phyloP scores from a whole-genome alignment of 1,140 invertebrate genomes.

The Drosophila aff. region DNA sequence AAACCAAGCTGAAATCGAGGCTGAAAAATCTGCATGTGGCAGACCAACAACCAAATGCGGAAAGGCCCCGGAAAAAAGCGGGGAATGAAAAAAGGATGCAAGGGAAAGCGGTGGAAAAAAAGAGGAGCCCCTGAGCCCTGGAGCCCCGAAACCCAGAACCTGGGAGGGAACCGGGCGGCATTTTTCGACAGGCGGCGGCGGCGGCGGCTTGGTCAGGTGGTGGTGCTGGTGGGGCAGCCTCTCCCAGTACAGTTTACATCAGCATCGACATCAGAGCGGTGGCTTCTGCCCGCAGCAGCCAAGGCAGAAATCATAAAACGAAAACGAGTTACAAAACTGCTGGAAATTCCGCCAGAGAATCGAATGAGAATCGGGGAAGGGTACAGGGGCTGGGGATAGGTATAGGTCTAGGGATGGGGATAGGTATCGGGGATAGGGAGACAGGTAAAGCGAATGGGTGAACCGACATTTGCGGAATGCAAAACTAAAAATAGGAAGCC shows the following conservation, averaged over 20 bases:
- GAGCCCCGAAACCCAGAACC: background rate
- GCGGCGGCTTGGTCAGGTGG: constrained; percentile 36
- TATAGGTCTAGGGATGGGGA: background rate
- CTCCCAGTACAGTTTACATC: constrained; percentile 51
- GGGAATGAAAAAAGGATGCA: background rate
- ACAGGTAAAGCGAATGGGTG: constrained; percentile 48
- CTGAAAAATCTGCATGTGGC: constrained; percentile 57
- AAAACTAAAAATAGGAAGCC: constrained; percentile 64
- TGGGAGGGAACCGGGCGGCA: constrained; percentile 3
- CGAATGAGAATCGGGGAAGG: constrained; percentile 15
- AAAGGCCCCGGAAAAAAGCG: constrained; percentile 9
- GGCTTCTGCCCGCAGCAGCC: constrained; percentile 24
- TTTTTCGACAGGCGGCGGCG: constrained; percentile 26
- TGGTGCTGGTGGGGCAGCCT: background rate
- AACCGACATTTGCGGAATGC: constrained; percentile 59
- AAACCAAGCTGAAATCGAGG: constrained; percentile 1
- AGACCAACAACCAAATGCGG: constrained; percentile 26
- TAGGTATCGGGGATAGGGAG: background rate
- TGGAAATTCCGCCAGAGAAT: constrained; percentile 63
- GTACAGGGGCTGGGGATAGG: background rate
- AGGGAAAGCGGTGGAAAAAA: constrained; percentile 9
- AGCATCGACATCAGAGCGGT: constrained; percentile 43
- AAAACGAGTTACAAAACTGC: constrained; percentile 81
- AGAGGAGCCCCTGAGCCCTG: background rate
- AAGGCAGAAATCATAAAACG: constrained; percentile 77